Base-by-base conservation (phyloP, 2,888 invertebrate species). In the Standfussiana lucernea region DNA sequence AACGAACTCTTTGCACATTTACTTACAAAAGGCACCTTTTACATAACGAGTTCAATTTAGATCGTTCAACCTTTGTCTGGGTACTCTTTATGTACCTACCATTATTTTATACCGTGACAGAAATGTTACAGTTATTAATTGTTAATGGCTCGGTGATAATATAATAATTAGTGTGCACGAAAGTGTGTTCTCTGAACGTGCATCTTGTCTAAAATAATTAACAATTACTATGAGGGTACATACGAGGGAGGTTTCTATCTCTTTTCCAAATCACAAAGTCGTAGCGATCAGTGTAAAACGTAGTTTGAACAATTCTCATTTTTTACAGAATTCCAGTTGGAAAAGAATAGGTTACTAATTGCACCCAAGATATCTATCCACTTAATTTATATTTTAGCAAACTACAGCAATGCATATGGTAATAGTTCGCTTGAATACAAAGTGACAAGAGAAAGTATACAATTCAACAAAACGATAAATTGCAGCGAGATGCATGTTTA, bases 381-480 rank as follows among this genome's bases (percentile, higher is more conserved):
- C 6, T 18, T n/a, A 8, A 50, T 42, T 21, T 21, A 11, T 24
- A 56, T 68, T 72, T 65, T 47, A 66, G 13, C 32, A 77, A 53
- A 42, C 32, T 62, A 66, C 18, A 61, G 37, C 32, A 56, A 32
- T 15, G 10, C 32, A 42, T 35, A 56, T 68, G 68, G 47, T 40
- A 61, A 83, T 75, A 59, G 70, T 82, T 74, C 76, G 69, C 72
- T 77, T 82, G 66, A 75, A 85, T 85, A 88, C 86, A 85, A 90
- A 90, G 83, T 89, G 87, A 90, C 80, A 84, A 87, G 92, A 92
- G 92, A 93, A 93, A 93, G 92, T 91, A 82, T 83, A 88, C 86
- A 87, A 87, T 89, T 90, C 89, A 84, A 83, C 87, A 88, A 87
- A 85, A 89, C 82, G 85, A 89, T 91, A 91, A 92, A 92, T 92